Conservation (phyloP, 2,797 vertebrate species). For the Syngnathus acus region DNA sequence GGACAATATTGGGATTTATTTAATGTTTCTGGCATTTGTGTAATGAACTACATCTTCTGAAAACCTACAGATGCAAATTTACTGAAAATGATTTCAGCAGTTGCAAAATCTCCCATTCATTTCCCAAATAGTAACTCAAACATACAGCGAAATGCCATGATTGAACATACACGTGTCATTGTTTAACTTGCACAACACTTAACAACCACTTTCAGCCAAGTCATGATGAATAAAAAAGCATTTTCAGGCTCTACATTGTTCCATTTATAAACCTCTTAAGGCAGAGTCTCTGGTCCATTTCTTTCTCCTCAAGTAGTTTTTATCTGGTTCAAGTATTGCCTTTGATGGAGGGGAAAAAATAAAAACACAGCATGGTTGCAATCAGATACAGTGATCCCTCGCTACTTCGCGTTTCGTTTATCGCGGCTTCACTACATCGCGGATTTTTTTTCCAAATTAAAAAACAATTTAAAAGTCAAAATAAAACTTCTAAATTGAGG, state of each 20-base stretch:
- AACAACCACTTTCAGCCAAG: conserved; percentile 1
- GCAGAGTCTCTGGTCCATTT: neutral
- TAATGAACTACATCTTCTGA: neutral
- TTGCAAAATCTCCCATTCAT: neutral
- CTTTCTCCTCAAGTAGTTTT: neutral
- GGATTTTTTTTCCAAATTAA: no score
- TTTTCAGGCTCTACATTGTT: conserved; percentile 1
- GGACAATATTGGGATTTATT: no score
- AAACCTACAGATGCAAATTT: neutral
- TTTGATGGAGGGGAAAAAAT: neutral
- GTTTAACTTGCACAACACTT: neutral
- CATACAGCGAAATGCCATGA: neutral
- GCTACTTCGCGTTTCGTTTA: no score
- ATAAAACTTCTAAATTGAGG: no score
- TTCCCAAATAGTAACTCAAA: neutral
- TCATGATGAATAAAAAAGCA: conserved; percentile 13
- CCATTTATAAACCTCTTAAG: conserved; percentile 3
- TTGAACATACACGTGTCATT: neutral
- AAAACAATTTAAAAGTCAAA: no score
- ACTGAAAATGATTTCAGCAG: neutral
- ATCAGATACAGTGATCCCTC: no score
- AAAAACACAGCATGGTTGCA: neutral
- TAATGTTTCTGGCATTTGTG: neutral
- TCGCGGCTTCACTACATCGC: no score
- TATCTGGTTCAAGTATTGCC: neutral